These are phyloP conservation scores for Chitala chitala DNA, from an alignment of 2,113 vertebrate genomes.

Conservation along the genomic window DNA sequence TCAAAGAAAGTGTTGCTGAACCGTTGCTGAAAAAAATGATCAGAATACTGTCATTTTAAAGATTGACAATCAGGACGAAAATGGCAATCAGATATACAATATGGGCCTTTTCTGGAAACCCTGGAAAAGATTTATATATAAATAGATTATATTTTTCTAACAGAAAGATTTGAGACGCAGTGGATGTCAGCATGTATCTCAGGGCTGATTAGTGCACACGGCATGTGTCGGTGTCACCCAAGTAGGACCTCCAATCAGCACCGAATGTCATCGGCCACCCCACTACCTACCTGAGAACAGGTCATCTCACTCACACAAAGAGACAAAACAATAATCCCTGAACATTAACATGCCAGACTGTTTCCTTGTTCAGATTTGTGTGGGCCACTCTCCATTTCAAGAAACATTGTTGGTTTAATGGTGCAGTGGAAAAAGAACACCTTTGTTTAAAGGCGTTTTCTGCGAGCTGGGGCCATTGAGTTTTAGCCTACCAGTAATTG, in stretches of 20 bases:
- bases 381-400: not conserved
- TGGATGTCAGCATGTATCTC: slow-evolving; percentile 33
- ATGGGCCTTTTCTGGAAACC: slow-evolving; percentile 17
- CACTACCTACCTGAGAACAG: no score
- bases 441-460: no score
- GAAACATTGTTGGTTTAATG: no score
- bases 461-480: no score
- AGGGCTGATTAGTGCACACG: slow-evolving; percentile 36
- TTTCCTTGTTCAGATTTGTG: not conserved
- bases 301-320: no score
- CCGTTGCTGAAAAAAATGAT: no score
- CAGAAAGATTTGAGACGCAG: not conserved
- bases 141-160: slow-evolving; percentile 10
- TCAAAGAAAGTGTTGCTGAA: no score
- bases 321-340: no score
- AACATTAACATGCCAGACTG: not conserved
- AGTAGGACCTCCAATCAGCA: not conserved
- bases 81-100: not conserved
- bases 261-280: no score
- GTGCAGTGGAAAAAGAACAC: no score
- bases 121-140: slow-evolving; percentile 20
- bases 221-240: not conserved
- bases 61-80: not conserved
- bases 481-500: no score
- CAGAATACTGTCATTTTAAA: no score